A percentile compares a stretch with the other conserved stretches of the same genome.
phyloP scores from a whole-genome alignment of 2,888 invertebrate species.

The Yponomeuta malinellus region DNA sequence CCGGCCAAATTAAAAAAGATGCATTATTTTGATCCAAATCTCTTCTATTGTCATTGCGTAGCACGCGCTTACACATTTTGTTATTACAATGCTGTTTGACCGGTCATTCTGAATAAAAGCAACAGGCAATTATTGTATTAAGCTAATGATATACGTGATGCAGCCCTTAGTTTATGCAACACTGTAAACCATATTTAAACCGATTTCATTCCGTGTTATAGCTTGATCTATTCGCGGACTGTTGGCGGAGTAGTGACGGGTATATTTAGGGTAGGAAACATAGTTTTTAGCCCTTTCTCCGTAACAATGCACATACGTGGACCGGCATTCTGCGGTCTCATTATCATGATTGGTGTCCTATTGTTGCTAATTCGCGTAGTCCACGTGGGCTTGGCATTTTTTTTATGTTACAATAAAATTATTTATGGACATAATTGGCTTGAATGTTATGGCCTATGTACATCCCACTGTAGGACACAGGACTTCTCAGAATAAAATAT shows the following conservation, averaged over 20 bases:
- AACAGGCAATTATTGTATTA: slow-evolving; percentile 55
- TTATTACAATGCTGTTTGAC: slow-evolving; percentile 7
- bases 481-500: too few species aligned
- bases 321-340: background rate
- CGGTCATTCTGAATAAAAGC: slow-evolving; percentile 5
- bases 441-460: too few species aligned
- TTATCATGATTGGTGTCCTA: background rate
- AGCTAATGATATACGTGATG: slow-evolving; percentile 50
- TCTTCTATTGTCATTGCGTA: background rate
- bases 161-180: background rate
- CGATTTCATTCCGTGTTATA: background rate
- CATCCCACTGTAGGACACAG: too few species aligned
- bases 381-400: background rate
- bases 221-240: background rate
- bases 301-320: background rate
- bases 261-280: background rate
- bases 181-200: background rate
- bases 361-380: background rate
- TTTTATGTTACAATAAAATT: background rate
- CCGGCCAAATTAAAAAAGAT: background rate
- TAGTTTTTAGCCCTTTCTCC: background rate
- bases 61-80: background rate
- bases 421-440: background rate
- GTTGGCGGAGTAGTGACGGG: background rate
- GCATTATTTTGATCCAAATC: background rate